Evolutionary conservation across 2,797 vertebrate species (phyloP), one percentile per base, ranked within the genome.

Genomic region (Scleropages formosus): DNA sequence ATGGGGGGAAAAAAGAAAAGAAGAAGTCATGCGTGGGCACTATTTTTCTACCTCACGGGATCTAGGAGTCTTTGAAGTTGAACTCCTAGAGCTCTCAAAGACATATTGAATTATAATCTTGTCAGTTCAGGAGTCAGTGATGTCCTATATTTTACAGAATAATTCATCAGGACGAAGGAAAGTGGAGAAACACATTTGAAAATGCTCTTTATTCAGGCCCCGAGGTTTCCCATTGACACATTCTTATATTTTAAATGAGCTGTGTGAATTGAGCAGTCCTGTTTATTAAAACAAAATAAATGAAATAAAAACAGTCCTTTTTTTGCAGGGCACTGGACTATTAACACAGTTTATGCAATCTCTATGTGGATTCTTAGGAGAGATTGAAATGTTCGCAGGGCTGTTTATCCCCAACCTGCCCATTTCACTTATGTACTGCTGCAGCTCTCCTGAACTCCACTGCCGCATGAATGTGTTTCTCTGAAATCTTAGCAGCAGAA

Each of bases 71-170:
- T 76, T 73, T 77, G 71, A 77, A 68, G 72, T 73, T 66, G 63
- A 49, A 73, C 70, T 67, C 22, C 51, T 65, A 20, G 51, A 66
- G 53, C 56, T 77, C 15, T 20, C 24, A 49, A 10, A 77, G 56
- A 22, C 64, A 68, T 73, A 68, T 39, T 62, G 31, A 77, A 73
- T 67, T 77, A 61, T 51, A 77, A 73, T 73, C 63, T 77, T 73
- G 64, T 68, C 76, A 68, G 76, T 67, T 72, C 31, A 65, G 76
- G 71, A 73, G 63, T 71, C 56, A 77, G 22, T 18, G 27, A 27
- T 63, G 46, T 63, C 46, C 66, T 51, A 47, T 63, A 70, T 63
- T 71, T 76, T 13, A 51, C 44, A 9, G 44, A 71, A 56, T 44
- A 73, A 73, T 73, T 65, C 65, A 26, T 66, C 64, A 60, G 46